These are phyloP conservation scores for Caenorhabditis briggsae DNA, from an alignment of 1,140 invertebrate genomes.

Conservation along the genomic window DNA sequence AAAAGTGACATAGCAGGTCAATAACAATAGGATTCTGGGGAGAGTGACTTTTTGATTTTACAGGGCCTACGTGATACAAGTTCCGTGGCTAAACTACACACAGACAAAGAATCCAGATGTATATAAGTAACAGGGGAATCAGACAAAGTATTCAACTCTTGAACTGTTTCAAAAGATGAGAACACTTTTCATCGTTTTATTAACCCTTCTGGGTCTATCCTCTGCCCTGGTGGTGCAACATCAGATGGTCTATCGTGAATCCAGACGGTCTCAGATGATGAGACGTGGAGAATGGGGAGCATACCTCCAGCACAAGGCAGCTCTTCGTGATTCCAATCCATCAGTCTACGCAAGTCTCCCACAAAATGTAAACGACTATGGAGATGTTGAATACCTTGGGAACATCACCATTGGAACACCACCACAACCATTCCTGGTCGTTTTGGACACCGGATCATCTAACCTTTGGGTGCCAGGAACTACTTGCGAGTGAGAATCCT, in stretches of 20 bases:
- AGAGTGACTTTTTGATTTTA: background rate
- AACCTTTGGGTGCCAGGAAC: conserved; percentile 65
- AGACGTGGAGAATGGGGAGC: conserved; percentile 51
- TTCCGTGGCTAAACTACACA: too few species aligned
- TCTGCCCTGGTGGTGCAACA: conserved; percentile 44
- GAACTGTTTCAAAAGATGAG: background rate
- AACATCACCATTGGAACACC: conserved; percentile 72
- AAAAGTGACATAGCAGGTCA: background rate
- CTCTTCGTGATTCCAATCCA: conserved; percentile 51
- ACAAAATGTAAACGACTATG: conserved; percentile 64
- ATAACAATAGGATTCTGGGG: background rate
- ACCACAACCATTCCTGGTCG: conserved; percentile 66
- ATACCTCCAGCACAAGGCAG: conserved; percentile 59
- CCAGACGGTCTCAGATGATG: conserved; percentile 36
- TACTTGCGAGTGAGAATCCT: conserved; percentile 39
- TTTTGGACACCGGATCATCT: conserved; percentile 68
- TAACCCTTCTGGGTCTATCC: conserved; percentile 53
- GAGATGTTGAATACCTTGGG: conserved; percentile 69
- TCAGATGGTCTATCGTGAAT: conserved; percentile 21
- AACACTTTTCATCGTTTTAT: background rate
- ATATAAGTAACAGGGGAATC: too few species aligned
- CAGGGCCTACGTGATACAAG: too few species aligned
- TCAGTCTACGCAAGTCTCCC: background rate
- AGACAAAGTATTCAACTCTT: too few species aligned
- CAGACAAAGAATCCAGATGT: too few species aligned